A percentile compares a stretch with the other conserved stretches of the same genome.
These are phyloP conservation scores for Sterna hirundo DNA, from an alignment of 2,113 vertebrate genomes.

Conservation along the genomic window DNA sequence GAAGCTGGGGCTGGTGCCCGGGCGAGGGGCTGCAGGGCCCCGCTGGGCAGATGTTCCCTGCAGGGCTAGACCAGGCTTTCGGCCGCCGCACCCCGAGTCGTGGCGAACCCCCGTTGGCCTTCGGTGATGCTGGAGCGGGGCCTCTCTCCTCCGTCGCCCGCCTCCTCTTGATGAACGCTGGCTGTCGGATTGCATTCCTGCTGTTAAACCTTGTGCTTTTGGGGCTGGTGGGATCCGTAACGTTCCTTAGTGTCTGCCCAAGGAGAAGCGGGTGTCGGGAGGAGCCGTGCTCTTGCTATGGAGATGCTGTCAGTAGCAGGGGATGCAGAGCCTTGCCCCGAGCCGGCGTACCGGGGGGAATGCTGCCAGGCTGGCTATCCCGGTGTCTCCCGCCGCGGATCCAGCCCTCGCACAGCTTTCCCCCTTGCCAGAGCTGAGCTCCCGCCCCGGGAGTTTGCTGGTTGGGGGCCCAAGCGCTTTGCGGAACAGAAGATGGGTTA, in stretches of 20 bases:
- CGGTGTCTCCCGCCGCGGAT: fast-evolving
- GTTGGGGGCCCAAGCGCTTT: not conserved
- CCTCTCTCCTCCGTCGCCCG: constrained; percentile 32
- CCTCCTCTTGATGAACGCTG: constrained; percentile 44
- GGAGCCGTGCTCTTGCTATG: not conserved
- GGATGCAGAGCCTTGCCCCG: not conserved
- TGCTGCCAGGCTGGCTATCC: not conserved
- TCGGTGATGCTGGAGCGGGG: constrained; percentile 45
- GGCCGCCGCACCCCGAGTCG: not conserved
- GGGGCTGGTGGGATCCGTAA: not conserved
- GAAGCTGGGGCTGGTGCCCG: not conserved
- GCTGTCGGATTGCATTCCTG: constrained; percentile 59
- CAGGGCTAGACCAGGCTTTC: constrained; percentile 37
- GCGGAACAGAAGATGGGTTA: not conserved
- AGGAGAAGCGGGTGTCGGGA: not conserved
- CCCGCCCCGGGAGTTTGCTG: not conserved
- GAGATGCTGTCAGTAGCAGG: not conserved
- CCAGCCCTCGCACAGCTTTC: not conserved
- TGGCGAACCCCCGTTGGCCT: constrained; percentile 8
- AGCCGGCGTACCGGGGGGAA: not conserved
- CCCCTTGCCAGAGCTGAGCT: not conserved
- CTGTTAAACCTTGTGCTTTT: constrained; percentile 47
- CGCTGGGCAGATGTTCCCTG: not conserved
- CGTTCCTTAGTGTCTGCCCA: fast-evolving
- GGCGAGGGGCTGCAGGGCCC: not conserved